Evolutionary conservation across 2,113 vertebrate genomes (phyloP), one percentile per base, ranked within the genome.

Genomic region (Nibea coibor): DNA sequence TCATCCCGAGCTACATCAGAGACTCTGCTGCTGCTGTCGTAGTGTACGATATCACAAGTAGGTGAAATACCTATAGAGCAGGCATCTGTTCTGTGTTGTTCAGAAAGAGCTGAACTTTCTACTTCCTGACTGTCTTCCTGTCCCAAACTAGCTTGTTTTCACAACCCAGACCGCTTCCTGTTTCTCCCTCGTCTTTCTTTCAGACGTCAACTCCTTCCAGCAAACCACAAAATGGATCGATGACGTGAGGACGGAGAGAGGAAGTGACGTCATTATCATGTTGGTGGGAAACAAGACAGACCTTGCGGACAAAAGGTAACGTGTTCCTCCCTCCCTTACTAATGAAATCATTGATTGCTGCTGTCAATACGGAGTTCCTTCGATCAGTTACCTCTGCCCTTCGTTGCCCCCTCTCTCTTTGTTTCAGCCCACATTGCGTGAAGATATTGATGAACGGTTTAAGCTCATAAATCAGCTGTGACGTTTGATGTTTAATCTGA

Each of bases 11-110:
- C 95, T 99, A 99, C 96, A 99, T 99, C 96, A 96, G 98, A 92
- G 98, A 99, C 94, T 99, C 97, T 78, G 97, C 97, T 57, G 98
- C 97, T 81, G 97, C 98, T 31, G 98, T 99, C 92, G 98, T 99
- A 94, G 98, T 99, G 92, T 99, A 99, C 93, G 98, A 99, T 97
- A 99, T 99, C 91, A 99, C 98, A 97, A 99, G 98, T 99, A 97
- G 94, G 98, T 97, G 96, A 95, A 86, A 90, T 14, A 39, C 90
- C 67, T 35, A 35, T 35, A 84, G 22, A 89, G 90, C 50, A 56
- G 35, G 35, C 35, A 9, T 39, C 7, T 39, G 35, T 39, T 8
- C 14, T 39, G 6, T 54, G 10, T 5, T 50, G 12, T 45, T 12
- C 43, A 12, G 43, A 19, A 19, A 50, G 35, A 39, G 8, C 35